Conservation (phyloP, 2,888 invertebrate species). For the Polyommatus icarus region DNA sequence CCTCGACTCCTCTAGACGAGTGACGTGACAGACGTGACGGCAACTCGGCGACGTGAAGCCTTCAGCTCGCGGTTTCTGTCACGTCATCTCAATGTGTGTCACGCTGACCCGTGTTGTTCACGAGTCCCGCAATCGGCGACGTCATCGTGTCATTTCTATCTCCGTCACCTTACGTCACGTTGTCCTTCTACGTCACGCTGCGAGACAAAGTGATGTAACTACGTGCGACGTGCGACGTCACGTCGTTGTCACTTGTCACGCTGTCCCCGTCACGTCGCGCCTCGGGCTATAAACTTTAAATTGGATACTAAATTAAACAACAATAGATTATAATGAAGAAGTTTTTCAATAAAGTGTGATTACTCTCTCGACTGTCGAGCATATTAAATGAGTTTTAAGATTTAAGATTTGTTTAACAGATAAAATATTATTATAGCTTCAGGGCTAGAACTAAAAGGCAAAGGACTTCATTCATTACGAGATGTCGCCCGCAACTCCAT, state of each 20-base stretch:
- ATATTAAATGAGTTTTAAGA: constrained; percentile 1
- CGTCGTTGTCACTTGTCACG: neutral
- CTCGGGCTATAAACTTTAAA: neutral
- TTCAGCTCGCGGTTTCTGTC: no score
- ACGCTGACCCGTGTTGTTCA: no score
- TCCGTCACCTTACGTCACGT: neutral
- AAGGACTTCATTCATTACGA: neutral
- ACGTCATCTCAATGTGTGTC: no score
- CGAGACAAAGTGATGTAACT: neutral
- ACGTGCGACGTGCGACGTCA: neutral
- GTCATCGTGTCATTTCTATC: no score
- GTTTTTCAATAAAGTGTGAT: constrained; percentile 4
- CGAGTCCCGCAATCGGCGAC: no score
- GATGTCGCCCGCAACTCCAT: no score
- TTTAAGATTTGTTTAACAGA: neutral
- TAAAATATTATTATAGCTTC: neutral
- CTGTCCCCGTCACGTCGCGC: neutral
- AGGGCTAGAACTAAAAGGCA: neutral
- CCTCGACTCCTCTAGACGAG: no score
- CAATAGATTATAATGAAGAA: neutral
- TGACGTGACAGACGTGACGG: no score
- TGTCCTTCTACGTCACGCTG: neutral
- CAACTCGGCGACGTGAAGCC: no score
- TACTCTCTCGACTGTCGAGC: neutral
- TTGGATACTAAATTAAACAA: constrained; percentile 12